Evolutionary conservation across 2,113 vertebrate species (phyloP).

Genomic region (Istiophorus platypterus): DNA sequence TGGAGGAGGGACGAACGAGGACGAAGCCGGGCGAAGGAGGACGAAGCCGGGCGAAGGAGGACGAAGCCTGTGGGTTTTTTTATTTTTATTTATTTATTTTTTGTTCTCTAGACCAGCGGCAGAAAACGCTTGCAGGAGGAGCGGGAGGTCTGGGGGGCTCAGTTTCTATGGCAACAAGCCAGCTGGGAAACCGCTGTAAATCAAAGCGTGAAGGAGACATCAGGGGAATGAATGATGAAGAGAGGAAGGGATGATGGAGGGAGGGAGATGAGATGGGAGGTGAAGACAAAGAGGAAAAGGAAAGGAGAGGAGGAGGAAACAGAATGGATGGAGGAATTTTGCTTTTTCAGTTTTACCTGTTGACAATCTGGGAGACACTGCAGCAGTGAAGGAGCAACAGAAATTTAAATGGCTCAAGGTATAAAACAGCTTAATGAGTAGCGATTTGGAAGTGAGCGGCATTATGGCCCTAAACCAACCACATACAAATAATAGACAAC

Average conservation of each 20-base stretch:
- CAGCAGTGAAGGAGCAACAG: conserved; percentile 63
- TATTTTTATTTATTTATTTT: conserved; percentile 10
- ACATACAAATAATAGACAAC: neutral
- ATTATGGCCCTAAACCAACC: neutral
- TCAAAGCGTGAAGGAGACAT: conserved; percentile 81
- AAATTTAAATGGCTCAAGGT: neutral
- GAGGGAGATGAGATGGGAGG: conserved; percentile 43
- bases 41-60: neutral
- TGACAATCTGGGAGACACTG: conserved; percentile 79
- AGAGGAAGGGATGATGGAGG: conserved; percentile 48
- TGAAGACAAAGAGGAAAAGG: conserved; percentile 38
- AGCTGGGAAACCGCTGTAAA: conserved; percentile 77
- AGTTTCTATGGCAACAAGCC: conserved; percentile 84
- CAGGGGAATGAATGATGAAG: conserved; percentile 73
- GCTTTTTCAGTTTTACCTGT: conserved; percentile 80
- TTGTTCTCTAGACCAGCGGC: conserved; percentile 64
- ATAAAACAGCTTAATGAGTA: conserved; percentile 16
- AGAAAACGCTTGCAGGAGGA: conserved; percentile 58
- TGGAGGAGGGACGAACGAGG: neutral
- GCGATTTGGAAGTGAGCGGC: neutral
- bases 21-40: conserved; percentile 11
- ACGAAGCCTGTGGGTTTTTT: conserved; percentile 32
- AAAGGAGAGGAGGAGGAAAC: conserved; percentile 18
- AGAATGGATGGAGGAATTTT: neutral
- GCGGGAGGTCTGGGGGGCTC: conserved; percentile 68